Evolutionary conservation across 2,113 vertebrate genomes (phyloP), one percentile per base, ranked within the genome.

Genomic region (Elgaria multicarinata): DNA sequence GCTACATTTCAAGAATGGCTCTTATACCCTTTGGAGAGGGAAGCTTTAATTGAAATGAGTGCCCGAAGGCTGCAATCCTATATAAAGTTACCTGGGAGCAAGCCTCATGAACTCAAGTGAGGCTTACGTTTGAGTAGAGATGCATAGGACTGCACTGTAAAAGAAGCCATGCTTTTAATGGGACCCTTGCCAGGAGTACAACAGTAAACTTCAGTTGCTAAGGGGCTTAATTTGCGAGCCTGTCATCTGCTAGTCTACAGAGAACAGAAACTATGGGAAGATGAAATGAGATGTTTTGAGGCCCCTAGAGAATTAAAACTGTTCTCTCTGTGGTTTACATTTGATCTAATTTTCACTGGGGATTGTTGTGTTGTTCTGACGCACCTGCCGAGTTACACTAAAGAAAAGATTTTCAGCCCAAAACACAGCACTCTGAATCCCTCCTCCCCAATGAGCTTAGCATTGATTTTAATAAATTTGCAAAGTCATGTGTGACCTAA

Each of bases 1-100:
- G 86, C 46, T 42, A 12, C 31, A 24, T 50, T 76, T 39, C 46
- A 42, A 10, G 33, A 39, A 82, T 79, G 88, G 66, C 64, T 92
- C 87, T 69, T 58, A 87, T 79, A 31, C 3, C 5, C 87, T 89
- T 93, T 12, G 76, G 74, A 96, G 93, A 28, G 0, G 28, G 28
- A 76, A 24, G 90, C 50, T 92, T 53, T 46, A 90, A 83, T 69
- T 42, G 79, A 89, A 94, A 92, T 83, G 81, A 42, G 71, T 90
- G 83, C 36, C 94, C 72, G 66, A 87, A 62, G 58, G 58, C 58
- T 62, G 58, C 58, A 2, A 20, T 62, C 16, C 58, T 62, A 62
- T 62, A 18, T 12, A 4, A 22, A 62, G 58, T 62, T 62, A 62
- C 58, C 58, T 62, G 58, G 58, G 58, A 62, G 58, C 58, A 62